These are phyloP conservation scores for Acheta domesticus DNA, from an alignment of 2,888 invertebrate genomes.

Conservation along the genomic window DNA sequence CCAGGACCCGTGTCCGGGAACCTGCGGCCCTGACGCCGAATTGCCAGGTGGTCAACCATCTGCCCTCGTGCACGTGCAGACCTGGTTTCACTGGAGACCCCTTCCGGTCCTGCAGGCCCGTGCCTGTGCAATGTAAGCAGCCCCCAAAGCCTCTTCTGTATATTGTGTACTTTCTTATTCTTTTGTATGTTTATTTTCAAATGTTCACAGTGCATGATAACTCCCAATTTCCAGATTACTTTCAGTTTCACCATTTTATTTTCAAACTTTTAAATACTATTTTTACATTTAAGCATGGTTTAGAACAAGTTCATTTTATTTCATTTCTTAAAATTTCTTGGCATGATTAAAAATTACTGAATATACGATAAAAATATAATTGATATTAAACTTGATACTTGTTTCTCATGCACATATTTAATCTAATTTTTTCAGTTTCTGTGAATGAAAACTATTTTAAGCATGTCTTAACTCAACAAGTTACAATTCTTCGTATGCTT, in stretches of 20 bases:
- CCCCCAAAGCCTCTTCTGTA: background rate
- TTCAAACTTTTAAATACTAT: background rate
- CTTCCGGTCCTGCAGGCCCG: constrained; percentile 49
- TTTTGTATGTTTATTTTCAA: background rate
- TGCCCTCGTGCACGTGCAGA: constrained; percentile 58
- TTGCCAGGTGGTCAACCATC: constrained; percentile 46
- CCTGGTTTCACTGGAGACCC: constrained; percentile 68
- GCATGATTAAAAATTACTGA: too few relatives aligned
- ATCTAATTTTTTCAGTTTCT: background rate
- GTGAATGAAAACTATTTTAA: too few relatives aligned
- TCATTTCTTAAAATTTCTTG: too few relatives aligned
- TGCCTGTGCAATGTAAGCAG: constrained; percentile 30
- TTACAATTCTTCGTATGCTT: too few relatives aligned
- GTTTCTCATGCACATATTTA: background rate
- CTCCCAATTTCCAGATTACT: background rate
- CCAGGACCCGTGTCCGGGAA: constrained; percentile 57
- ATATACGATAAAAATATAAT: background rate
- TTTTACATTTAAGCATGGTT: too few relatives aligned
- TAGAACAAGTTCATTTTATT: too few relatives aligned
- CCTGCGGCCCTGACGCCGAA: constrained; percentile 51
- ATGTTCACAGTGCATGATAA: too few relatives aligned
- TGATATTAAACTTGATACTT: background rate
- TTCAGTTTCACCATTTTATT: background rate
- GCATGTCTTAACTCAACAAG: too few relatives aligned
- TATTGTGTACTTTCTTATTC: background rate